Conservation (phyloP, 2,113 vertebrate species). For the Crypturellus undulatus region DNA sequence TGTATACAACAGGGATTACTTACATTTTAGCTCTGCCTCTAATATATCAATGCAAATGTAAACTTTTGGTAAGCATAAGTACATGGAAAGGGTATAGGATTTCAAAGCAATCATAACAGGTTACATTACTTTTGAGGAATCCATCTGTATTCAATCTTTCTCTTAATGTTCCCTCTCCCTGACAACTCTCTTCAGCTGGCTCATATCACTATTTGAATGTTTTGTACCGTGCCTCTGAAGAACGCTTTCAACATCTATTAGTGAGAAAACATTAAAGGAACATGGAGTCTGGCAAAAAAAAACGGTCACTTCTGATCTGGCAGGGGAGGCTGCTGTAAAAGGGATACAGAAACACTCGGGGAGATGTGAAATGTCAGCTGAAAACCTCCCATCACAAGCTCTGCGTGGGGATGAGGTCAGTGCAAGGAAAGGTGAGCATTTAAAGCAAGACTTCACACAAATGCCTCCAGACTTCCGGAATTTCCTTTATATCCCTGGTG, state of each 20-base stretch:
- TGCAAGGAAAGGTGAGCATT: constrained; percentile 65
- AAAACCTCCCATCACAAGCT: constrained; percentile 14
- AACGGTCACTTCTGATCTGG: constrained; percentile 64
- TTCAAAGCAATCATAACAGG: constrained; percentile 75
- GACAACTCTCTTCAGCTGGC: constrained; percentile 74
- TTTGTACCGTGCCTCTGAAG: constrained; percentile 64
- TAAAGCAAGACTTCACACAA: constrained; percentile 65
- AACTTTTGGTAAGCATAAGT: constrained; percentile 51
- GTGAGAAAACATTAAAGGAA: constrained; percentile 67
- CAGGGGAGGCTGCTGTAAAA: constrained; percentile 63
- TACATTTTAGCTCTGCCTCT: constrained; percentile 60
- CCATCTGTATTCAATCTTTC: constrained; percentile 73
- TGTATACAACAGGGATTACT: constrained; percentile 60
- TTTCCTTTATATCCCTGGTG: constrained; percentile 17
- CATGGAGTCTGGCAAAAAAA: constrained; percentile 63
- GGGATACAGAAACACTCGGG: constrained; percentile 36
- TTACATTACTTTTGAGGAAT: constrained; percentile 74
- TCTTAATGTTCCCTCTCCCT: constrained; percentile 61
- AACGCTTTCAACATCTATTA: constrained; percentile 71
- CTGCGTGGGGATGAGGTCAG: constrained; percentile 29
- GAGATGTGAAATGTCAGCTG: constrained; percentile 57
- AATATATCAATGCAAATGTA: constrained; percentile 62
- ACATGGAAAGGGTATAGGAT: constrained; percentile 62
- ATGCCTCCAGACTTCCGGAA: constrained; percentile 36
- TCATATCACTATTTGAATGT: constrained; percentile 64